Evolutionary conservation across 2,888 invertebrate species (phyloP), one percentile per base, ranked within the genome.

Genomic region (Limnephilus auricula): DNA sequence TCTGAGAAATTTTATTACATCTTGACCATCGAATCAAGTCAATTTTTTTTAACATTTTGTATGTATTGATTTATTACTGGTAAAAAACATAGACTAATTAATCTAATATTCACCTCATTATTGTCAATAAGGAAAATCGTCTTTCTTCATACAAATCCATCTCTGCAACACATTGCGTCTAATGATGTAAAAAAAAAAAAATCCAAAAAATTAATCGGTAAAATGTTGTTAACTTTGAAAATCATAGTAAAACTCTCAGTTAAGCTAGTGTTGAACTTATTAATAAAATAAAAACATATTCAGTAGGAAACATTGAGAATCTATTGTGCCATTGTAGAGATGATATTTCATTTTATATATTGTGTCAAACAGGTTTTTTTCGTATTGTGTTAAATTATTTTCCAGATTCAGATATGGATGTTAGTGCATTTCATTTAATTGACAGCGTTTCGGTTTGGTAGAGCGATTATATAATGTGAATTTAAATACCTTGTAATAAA

Each of bases 1-100:
- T 65, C 65, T 25, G 65, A 65, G 25, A 65, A 65, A 65, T 65
- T 25, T 82, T 82, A 82, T 34, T 6, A 31, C 31, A 79, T 89
- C 65, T 83, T 91, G 91, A 91, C 91, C 91, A 91, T 91, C 91
- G 91, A 91, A 91, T 65, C 37, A 50, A 89, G 91, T 91, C 91
- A 91, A 91, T 91, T 91, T 50, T 86, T 65, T 65, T 84, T 83
- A 88, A 78, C 25, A 88, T 79, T 88, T 88, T 88, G 79, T 65
- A 65, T 65, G 78, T 79, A 79, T 37, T 79, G 25, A 37, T 88
- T 34, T 88, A 85, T 40, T 25, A 30, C 85, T 50, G 85, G 15
- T 31, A 18, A 50, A 34, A 82, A 25, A 80, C 15, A 45, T 65
- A 65, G 65, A 65, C 25, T 65, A n/a, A 65, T 65, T 37, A 82